Conservation (phyloP, 2,113 vertebrate species). For the Corvus hawaiiensis region DNA sequence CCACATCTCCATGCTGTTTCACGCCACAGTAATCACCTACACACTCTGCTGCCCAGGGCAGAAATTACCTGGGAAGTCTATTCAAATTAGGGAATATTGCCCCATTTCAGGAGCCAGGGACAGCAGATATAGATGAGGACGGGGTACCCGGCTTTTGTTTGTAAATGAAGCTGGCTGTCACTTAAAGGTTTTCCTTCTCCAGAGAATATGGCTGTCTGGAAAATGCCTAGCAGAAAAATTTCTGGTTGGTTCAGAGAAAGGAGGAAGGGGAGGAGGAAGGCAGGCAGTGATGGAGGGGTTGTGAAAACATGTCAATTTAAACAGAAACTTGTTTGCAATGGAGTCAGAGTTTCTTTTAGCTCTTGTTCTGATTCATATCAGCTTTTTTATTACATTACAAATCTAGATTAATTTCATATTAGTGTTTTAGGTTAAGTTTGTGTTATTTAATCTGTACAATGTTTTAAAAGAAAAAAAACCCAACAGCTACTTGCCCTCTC, state of each 20-base stretch:
- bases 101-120: neutral
- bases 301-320: slow-evolving; percentile 45
- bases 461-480: neutral
- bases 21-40: neutral
- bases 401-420: slow-evolving; percentile 27
- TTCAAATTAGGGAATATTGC: neutral
- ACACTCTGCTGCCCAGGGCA: neutral
- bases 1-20: neutral
- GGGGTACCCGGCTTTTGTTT: neutral
- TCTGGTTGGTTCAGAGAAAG: neutral
- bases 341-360: slow-evolving; percentile 3
- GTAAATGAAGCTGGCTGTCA: neutral
- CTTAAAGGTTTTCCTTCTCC: neutral
- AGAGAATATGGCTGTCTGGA: neutral
- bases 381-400: slow-evolving; percentile 11
- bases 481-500: neutral
- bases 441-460: slow-evolving; percentile 27
- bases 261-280: neutral
- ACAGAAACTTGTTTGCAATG: slow-evolving; percentile 18
- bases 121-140: neutral
- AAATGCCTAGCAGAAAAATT: neutral
- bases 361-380: slow-evolving; percentile 53
- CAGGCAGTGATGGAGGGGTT: neutral
- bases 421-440: neutral
- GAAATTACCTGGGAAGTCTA: neutral